These are phyloP conservation scores for Prunella himalayana DNA, from an alignment of 2,113 vertebrate species.

Conservation along the genomic window DNA sequence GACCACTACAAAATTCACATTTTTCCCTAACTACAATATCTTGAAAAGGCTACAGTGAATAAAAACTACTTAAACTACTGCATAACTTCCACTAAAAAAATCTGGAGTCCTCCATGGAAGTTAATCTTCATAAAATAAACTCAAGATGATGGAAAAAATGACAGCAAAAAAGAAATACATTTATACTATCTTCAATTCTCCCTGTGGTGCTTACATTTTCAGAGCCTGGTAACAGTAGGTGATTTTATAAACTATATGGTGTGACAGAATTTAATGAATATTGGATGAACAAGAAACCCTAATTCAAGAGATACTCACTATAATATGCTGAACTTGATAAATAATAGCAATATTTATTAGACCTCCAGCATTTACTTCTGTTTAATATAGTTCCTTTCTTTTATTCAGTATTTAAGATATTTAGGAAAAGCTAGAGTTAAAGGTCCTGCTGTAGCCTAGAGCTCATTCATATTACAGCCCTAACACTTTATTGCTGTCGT, in stretches of 20 bases:
- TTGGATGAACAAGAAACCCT: neutral
- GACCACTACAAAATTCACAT: neutral
- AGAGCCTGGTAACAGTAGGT: constrained; percentile 2
- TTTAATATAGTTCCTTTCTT: neutral
- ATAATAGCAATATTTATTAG: neutral
- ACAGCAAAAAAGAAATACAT: constrained; percentile 18
- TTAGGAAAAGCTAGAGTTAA: neutral
- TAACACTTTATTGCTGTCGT: neutral
- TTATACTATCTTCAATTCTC: neutral
- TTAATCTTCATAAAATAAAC: constrained; percentile 3
- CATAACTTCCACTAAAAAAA: neutral
- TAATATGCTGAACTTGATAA: neutral
- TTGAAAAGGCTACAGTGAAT: neutral
- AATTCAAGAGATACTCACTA: neutral
- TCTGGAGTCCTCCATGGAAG: neutral
- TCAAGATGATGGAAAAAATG: neutral
- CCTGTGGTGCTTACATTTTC: neutral
- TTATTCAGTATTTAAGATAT: neutral
- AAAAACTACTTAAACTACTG: neutral
- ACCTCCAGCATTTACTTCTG: neutral
- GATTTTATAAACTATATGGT: constrained; percentile 28
- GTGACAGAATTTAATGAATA: constrained; percentile 40
- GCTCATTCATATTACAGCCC: neutral
- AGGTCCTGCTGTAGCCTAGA: neutral
- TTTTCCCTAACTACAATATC: neutral